Base-by-base conservation (phyloP, 2,113 vertebrate genomes). In the Coptodon rendalli region DNA sequence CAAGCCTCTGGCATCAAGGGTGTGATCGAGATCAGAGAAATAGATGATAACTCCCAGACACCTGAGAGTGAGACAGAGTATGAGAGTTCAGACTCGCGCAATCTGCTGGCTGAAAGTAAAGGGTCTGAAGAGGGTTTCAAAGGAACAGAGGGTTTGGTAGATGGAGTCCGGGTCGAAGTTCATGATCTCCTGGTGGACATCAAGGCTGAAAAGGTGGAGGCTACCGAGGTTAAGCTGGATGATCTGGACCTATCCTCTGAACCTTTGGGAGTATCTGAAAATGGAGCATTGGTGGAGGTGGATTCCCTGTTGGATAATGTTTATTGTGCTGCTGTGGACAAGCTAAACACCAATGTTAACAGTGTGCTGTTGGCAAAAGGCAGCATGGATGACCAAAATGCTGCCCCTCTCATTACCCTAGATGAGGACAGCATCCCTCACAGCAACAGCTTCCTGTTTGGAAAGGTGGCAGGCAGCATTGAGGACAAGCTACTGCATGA, bases 141-240 rank as follows among this genome's bases (percentile, higher is more conserved):
- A 89, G 94, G 73, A 86, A 24, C 96, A 45, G 97, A 96, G 59
- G 91, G 94, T 81, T 88, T 95, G 0, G 95, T 95, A 81, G 95
- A 96, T 80, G 97, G 97, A 13, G 98, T 98, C 1, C 96, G 96
- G 7, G 98, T 99, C 2, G 98, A 98, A 83, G 98, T 98, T 82
- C 98, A 98, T 5, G 98, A 99, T 85, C 97, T 99, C 76, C 56
- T 98, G 97, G 94, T 98, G 97, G 94, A 97, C 87, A 98, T 99
- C 95, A 99, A 99, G 95, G 98, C 99, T 38, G 98, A 99, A 91
- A 99, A 99, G 89, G 98, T 99, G 54, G 98, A 99, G 92, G 98
- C 98, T 22, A 98, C 97, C 0, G 98, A 99, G 94, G 98, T 99
- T 22, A 99, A 99, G 86, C 95, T 99, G 31, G 98, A 99, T 14